Base-by-base conservation (phyloP, 2,888 invertebrate genomes). In the Phengaris arion region DNA sequence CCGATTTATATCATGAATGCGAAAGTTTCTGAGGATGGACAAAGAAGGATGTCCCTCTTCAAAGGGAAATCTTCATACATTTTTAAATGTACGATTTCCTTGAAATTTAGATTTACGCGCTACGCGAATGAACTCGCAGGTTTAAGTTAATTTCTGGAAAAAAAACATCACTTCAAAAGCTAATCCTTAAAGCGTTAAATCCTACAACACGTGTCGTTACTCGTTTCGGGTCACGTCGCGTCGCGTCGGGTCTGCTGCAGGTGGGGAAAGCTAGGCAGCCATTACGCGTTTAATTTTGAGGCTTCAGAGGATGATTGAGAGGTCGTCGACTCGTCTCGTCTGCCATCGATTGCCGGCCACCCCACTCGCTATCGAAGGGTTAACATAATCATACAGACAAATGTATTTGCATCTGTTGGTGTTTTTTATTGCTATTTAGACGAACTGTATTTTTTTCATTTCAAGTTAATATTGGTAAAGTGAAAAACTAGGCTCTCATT, bases 271-370 rank as follows among this genome's bases (percentile, higher is more conserved):
- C 78, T 76, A 77, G 79, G 77, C 78, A 77, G 74, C 77, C 57
- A 73, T 74, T 72, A 75, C 77, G 80, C 78, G 79, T 81, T 81
- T 80, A 79, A 80, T 81, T 81, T 72, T 80, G 78, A 79, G 80
- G 81, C 79, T 82, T 81, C 81, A 72, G 77, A 69, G 75, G 68
- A 79, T 81, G 80, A 81, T 81, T 81, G 81, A 79, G 79, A 78
- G 82, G 80, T 82, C 82, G 79, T 79, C 79, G 82, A 81, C 82
- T 79, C 77, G 78, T 72, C 77, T 70, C 46, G 48, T 54, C 75
- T 75, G 54, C 52, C 81, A 79, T 78, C 77, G 77, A 75, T 78
- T 79, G 77, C 70, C 57, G 22, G 35, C 48, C 22, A 72, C 52
- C n/a, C 64, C 68, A 54, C 48, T 75, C 55, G 57, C 54, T 22